phyloP scores from a whole-genome alignment of 2,113 vertebrate genomes.

The Salvelinus fontinalis region DNA sequence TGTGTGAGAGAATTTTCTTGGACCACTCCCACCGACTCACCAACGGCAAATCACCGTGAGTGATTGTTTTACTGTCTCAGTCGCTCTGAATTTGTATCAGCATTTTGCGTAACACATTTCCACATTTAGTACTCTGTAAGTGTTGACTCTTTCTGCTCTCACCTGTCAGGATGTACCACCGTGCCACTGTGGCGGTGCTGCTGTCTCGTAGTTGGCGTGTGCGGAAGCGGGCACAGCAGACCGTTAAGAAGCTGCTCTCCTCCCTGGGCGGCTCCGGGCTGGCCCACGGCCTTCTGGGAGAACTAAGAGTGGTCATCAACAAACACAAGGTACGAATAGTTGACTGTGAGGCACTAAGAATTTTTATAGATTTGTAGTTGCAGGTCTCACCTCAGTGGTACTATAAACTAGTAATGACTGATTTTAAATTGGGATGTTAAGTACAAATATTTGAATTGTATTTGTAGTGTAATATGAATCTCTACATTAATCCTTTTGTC shows the following conservation, averaged over 20 bases:
- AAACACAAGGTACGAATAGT: conserved; percentile 84
- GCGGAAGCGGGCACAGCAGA: conserved; percentile 87
- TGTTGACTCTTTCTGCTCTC: not conserved
- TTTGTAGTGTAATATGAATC: too few relatives aligned
- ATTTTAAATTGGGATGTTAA: not conserved
- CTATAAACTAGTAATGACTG: too few relatives aligned
- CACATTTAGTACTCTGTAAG: not conserved
- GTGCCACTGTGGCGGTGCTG: conserved; percentile 78
- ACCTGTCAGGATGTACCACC: conserved; percentile 85
- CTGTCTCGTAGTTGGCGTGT: conserved; percentile 87
- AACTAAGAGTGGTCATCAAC: conserved; percentile 82
- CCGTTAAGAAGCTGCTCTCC: conserved; percentile 84
- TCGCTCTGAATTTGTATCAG: not conserved
- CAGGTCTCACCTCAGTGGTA: too few relatives aligned
- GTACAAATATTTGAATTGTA: not conserved
- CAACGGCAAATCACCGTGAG: conserved; percentile 86
- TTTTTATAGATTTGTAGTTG: too few relatives aligned
- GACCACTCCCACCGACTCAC: conserved; percentile 85
- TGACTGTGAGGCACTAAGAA: not conserved
- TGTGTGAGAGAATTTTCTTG: conserved; percentile 89
- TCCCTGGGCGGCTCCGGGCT: conserved; percentile 84
- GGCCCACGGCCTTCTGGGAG: conserved; percentile 86
- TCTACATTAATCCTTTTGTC: not conserved
- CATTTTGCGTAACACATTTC: not conserved
- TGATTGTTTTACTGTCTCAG: conserved; percentile 35